Percentiles rank a stretch among this genome's conserved stretches.
Evolutionary conservation across 2,797 vertebrate species (phyloP).

Genomic region (Amblyraja radiata): DNA sequence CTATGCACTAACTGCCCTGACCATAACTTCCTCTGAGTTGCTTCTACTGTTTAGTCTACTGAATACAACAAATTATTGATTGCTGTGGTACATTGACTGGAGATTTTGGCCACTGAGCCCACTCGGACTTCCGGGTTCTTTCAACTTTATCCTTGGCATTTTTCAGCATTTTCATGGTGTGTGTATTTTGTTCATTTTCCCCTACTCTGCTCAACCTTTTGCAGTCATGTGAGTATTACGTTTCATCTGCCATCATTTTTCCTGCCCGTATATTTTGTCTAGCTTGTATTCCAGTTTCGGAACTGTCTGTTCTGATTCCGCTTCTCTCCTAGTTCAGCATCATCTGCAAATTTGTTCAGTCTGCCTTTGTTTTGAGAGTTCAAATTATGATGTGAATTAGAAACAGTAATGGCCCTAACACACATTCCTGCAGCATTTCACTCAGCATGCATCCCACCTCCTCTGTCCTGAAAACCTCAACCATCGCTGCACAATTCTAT

Average conservation of each 20-base stretch:
- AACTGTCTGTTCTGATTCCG: constrained; percentile 16
- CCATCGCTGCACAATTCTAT: not conserved
- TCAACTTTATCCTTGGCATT: constrained; percentile 9
- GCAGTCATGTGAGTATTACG: not conserved
- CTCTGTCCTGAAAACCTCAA: not conserved
- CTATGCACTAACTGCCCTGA: too few species aligned
- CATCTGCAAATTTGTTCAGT: constrained; percentile 13
- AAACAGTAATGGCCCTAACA: constrained; percentile 4
- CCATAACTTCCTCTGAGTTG: not conserved
- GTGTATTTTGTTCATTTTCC: not conserved
- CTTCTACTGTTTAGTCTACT: not conserved
- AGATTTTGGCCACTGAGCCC: not conserved
- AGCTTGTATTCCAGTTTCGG: not conserved
- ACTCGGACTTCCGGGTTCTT: not conserved
- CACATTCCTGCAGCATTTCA: not conserved
- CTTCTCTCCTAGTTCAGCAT: not conserved
- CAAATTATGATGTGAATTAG: constrained; percentile 26
- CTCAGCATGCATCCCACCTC: not conserved
- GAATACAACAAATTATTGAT: not conserved
- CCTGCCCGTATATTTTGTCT: constrained; percentile 17
- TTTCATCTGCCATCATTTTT: constrained; percentile 24
- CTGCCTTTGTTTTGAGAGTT: constrained; percentile 25
- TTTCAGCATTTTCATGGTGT: not conserved
- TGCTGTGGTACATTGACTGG: not conserved
- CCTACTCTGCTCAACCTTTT: not conserved